A percentile compares a stretch with the other conserved stretches of the same genome.
These are phyloP conservation scores for Aporrectodea caliginosa DNA, from an alignment of 1,140 invertebrate genomes.

Conservation along the genomic window DNA sequence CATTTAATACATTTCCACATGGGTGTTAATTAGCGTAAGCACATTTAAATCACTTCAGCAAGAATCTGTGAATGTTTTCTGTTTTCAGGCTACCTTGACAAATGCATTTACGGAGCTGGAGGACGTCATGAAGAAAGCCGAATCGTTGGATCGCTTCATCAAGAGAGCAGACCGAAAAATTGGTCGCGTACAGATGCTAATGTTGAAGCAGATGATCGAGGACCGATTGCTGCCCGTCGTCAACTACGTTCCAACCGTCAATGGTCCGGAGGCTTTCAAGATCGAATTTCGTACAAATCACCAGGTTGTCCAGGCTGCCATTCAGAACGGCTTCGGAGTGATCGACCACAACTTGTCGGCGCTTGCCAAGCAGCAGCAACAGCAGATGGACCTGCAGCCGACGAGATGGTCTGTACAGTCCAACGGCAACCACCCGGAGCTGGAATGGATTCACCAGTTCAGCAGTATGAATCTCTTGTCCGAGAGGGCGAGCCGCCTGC, in stretches of 20 bases:
- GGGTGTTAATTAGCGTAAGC: too few species aligned
- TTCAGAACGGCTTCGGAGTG: background rate
- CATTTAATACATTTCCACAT: too few species aligned
- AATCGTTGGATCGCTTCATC: background rate
- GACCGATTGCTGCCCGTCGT: background rate
- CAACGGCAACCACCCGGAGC: background rate
- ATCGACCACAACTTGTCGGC: background rate
- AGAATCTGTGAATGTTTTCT: too few species aligned
- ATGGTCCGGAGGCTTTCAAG: background rate
- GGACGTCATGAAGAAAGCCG: background rate
- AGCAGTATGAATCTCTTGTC: background rate
- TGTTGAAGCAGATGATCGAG: background rate
- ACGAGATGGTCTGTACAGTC: background rate
- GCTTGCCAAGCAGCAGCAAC: background rate
- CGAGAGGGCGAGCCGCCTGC: background rate
- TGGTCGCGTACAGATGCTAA: background rate
- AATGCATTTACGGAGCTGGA: background rate
- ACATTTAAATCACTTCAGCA: too few species aligned
- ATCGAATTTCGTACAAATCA: background rate
- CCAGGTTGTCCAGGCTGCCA: background rate
- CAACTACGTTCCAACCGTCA: background rate
- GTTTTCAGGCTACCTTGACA: background rate
- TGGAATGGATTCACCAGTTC: background rate
- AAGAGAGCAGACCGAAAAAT: background rate
- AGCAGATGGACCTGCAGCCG: too few species aligned